These are phyloP conservation scores for Uloborus diversus DNA, from an alignment of 1,140 invertebrate species.

Conservation along the genomic window DNA sequence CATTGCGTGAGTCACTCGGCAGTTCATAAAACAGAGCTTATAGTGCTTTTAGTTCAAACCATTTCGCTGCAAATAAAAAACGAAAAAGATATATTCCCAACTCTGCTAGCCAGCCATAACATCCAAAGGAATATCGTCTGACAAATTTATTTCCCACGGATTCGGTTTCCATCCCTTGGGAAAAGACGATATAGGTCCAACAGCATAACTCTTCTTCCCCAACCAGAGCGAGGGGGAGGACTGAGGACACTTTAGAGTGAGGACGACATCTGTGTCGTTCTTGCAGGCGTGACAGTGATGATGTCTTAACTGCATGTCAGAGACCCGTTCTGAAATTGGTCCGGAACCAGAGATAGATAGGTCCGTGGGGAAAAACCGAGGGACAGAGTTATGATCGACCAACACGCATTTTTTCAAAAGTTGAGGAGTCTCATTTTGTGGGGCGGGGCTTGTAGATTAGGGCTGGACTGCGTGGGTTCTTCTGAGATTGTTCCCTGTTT, in stretches of 20 bases:
- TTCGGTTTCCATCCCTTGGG: constrained; percentile 15
- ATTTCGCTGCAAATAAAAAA: no score
- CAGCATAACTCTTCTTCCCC: background rate
- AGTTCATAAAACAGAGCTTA: no score
- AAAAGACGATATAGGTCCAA: background rate
- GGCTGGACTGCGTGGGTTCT: no score
- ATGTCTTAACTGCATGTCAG: constrained; percentile 21
- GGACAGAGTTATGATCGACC: constrained; percentile 28
- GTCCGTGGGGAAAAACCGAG: background rate
- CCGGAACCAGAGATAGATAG: constrained; percentile 20
- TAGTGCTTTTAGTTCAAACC: no score
- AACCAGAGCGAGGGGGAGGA: background rate
- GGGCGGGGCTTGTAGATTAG: no score
- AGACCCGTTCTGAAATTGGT: background rate
- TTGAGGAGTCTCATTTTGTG: background rate
- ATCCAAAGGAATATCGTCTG: background rate
- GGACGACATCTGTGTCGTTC: background rate
- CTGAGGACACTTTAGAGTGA: background rate
- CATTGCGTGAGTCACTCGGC: no score
- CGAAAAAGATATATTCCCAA: no score
- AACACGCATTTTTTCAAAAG: constrained; percentile 42
- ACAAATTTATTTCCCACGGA: constrained; percentile 35
- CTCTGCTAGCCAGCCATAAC: no score
- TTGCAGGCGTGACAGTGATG: constrained; percentile 17
- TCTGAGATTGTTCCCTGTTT: no score